Conservation (phyloP, 92 coral and sea anemone species). For the Desmophyllum pertusum region DNA sequence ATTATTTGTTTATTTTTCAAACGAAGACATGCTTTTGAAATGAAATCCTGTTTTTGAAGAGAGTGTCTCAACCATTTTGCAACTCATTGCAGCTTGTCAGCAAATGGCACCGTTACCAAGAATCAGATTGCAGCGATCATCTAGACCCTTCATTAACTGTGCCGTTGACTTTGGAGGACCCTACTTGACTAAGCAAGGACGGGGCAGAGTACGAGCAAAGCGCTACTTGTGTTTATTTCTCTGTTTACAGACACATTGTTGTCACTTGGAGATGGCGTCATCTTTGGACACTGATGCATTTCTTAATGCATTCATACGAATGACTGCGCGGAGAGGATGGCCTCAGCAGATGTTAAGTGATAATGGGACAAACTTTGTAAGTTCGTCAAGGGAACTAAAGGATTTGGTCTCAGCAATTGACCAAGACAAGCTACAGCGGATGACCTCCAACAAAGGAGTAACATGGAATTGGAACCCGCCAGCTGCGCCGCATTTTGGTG, state of each 20-base stretch:
- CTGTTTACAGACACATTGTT: slow-evolving; percentile 47
- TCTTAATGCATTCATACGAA: slow-evolving; percentile 48
- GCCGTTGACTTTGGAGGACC: slow-evolving; percentile 58
- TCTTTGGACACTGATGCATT: slow-evolving; percentile 54
- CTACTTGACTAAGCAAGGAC: slow-evolving; percentile 44
- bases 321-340: slow-evolving; percentile 65
- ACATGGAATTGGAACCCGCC: slow-evolving; percentile 72
- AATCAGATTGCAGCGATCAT: slow-evolving; percentile 36
- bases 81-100: slow-evolving; percentile 34
- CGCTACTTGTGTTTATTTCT: slow-evolving; percentile 59
- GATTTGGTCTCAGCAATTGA: too few relatives aligned
- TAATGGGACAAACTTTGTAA: slow-evolving; percentile 64
- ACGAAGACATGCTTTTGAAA: too few relatives aligned
- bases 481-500: slow-evolving; percentile 68
- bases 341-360: slow-evolving; percentile 65
- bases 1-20: too few relatives aligned
- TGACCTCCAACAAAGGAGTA: slow-evolving; percentile 27
- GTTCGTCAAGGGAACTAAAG: slow-evolving; percentile 10
- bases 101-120: slow-evolving; percentile 64
- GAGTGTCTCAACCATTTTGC: too few relatives aligned
- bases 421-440: slow-evolving; percentile 13
- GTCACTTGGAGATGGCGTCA: slow-evolving; percentile 59
- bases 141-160: slow-evolving; percentile 52
- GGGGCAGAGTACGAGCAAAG: slow-evolving; percentile 54
- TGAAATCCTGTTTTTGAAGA: too few relatives aligned